A percentile compares a stretch with the other conserved stretches of the same genome.
These are phyloP conservation scores for Phymatocera aterrima DNA, from an alignment of 2,888 invertebrate genomes.

Conservation along the genomic window DNA sequence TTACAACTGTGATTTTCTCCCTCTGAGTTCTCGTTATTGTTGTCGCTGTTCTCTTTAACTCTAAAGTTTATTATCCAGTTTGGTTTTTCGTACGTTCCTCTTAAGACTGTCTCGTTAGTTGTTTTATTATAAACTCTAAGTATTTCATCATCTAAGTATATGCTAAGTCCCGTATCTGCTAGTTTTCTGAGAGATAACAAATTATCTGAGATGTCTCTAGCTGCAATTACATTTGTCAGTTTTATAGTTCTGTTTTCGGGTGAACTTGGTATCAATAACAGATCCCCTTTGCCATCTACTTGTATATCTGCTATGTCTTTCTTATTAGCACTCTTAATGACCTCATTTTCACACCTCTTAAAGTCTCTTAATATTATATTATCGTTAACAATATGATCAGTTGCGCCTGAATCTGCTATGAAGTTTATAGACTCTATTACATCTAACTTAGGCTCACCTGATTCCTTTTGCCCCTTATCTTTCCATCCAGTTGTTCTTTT, in stretches of 20 bases:
- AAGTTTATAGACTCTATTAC: slow-evolving; percentile 41
- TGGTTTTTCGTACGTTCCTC: slow-evolving; percentile 52
- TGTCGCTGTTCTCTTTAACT: slow-evolving; percentile 45
- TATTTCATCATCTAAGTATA: slow-evolving; percentile 54
- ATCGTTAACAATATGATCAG: slow-evolving; percentile 47
- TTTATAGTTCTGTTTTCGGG: neutral
- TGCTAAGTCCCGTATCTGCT: slow-evolving; percentile 52
- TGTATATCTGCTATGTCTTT: slow-evolving; percentile 40
- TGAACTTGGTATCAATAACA: neutral
- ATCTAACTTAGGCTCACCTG: neutral
- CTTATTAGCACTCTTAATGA: slow-evolving; percentile 45
- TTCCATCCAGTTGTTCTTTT: neutral
- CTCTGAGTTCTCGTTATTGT: neutral
- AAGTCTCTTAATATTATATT: slow-evolving; percentile 45
- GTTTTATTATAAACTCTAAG: slow-evolving; percentile 50
- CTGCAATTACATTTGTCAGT: slow-evolving; percentile 52
- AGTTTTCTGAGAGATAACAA: slow-evolving; percentile 54
- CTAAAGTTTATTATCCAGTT: slow-evolving; percentile 51
- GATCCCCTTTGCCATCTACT: slow-evolving; percentile 15
- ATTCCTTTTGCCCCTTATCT: neutral
- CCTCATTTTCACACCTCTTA: slow-evolving; percentile 26
- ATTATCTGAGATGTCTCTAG: slow-evolving; percentile 51
- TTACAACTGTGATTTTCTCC: neutral
- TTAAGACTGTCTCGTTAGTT: slow-evolving; percentile 49
- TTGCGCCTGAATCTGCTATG: slow-evolving; percentile 50